Evolutionary conservation across 2,888 invertebrate genomes (phyloP).

Genomic region (Leptinotarsa tumamoca): DNA sequence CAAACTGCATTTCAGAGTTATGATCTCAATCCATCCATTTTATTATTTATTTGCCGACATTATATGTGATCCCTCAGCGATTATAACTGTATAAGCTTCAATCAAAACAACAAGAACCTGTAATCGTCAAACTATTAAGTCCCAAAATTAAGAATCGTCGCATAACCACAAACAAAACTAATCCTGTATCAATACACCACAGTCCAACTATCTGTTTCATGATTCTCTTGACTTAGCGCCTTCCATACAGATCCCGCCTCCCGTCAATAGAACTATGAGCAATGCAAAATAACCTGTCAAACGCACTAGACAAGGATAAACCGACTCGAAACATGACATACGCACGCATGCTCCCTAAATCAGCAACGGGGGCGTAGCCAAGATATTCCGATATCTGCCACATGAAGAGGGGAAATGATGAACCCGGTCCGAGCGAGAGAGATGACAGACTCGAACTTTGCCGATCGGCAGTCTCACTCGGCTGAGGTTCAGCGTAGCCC

Average conservation of each 20-base stretch:
- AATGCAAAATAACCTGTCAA: constrained; percentile 48
- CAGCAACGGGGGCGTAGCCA: constrained; percentile 60
- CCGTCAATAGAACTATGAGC: constrained; percentile 58
- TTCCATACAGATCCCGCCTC: constrained; percentile 60
- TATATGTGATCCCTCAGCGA: neutral
- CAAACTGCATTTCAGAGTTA: too few relatives aligned
- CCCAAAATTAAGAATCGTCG: constrained; percentile 56
- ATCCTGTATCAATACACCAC: constrained; percentile 64
- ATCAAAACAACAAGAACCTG: constrained; percentile 12
- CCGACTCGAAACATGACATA: constrained; percentile 54
- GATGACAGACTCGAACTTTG: constrained; percentile 54
- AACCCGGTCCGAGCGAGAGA: constrained; percentile 55
- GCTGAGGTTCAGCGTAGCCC: constrained; percentile 57
- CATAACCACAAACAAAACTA: constrained; percentile 57
- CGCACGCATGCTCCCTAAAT: constrained; percentile 62
- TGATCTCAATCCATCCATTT: neutral
- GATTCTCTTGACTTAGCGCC: constrained; percentile 67
- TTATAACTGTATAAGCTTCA: neutral
- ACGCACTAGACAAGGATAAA: constrained; percentile 51
- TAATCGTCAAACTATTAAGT: constrained; percentile 42
- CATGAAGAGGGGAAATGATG: constrained; percentile 43
- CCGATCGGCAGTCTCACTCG: constrained; percentile 61
- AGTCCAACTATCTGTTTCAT: constrained; percentile 54
- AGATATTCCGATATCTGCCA: constrained; percentile 55
- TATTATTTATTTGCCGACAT: neutral